Conservation (phyloP, 2,888 invertebrate genomes). For the Drosophila setosimentum region DNA sequence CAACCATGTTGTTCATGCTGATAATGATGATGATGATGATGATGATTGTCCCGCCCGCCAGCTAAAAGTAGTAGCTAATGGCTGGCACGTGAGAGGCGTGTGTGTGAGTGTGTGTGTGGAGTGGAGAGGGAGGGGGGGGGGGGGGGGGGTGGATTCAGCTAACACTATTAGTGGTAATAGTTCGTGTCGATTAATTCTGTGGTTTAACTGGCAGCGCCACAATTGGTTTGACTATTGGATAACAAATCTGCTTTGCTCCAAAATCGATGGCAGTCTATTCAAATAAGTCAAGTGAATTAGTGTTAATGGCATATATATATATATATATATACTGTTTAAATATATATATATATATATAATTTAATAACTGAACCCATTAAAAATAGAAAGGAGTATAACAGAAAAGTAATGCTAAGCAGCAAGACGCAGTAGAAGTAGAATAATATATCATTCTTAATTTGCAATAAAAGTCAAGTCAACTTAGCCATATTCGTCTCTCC, state of each 20-base stretch:
- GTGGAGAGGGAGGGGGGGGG: no score
- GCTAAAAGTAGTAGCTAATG: neutral
- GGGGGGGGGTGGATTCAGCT: neutral
- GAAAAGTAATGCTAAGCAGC: neutral
- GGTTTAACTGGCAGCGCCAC: conserved; percentile 20
- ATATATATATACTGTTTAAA: no score
- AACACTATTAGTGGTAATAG: conserved; percentile 26
- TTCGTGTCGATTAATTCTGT: conserved; percentile 38
- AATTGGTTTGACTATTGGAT: conserved; percentile 20
- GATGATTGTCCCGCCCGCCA: conserved; percentile 5
- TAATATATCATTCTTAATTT: neutral
- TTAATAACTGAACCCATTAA: neutral
- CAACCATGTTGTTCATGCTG: conserved; percentile 3
- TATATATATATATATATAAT: neutral
- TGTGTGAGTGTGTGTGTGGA: no score
- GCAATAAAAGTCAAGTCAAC: no score
- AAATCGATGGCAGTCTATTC: conserved; percentile 19
- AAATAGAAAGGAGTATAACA: neutral
- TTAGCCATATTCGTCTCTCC: no score
- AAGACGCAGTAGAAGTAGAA: no score
- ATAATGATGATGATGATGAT: neutral
- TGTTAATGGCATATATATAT: no score
- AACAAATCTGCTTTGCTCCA: neutral
- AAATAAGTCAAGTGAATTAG: no score
- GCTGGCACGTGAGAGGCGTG: neutral